phyloP scores from a whole-genome alignment of 2,797 vertebrate species.

The Phoeniculus purpureus region DNA sequence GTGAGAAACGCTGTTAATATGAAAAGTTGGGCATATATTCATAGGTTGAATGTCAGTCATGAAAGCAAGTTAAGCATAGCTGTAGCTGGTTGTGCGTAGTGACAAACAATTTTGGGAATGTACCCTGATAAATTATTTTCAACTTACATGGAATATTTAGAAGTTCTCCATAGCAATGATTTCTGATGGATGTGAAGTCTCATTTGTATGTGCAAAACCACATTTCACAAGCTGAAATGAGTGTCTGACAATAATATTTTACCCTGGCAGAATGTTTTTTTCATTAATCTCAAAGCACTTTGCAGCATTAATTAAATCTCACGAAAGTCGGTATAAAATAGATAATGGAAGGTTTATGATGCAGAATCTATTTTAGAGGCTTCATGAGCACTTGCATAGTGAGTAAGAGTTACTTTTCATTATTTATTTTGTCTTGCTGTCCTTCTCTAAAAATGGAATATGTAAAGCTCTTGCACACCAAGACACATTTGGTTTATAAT shows the following conservation, averaged over 20 bases:
- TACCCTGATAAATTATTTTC: neutral
- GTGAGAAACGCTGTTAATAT: neutral
- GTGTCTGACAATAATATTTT: neutral
- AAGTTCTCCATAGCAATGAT: neutral
- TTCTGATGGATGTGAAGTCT: neutral
- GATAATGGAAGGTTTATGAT: neutral
- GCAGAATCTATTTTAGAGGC: neutral
- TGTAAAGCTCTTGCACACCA: neutral
- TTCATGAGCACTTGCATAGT: neutral
- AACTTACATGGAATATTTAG: neutral
- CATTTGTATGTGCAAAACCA: neutral
- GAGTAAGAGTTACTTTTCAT: neutral
- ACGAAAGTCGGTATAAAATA: neutral
- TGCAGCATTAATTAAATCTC: neutral
- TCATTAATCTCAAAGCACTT: neutral
- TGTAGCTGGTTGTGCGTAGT: neutral
- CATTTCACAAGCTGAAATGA: neutral
- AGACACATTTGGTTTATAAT: neutral
- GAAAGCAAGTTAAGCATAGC: neutral
- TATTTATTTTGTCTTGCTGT: neutral
- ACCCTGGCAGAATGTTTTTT: neutral
- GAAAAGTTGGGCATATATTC: neutral
- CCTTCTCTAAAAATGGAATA: neutral
- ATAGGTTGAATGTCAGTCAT: neutral
- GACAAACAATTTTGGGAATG: neutral